phyloP scores from a whole-genome alignment of 2,113 vertebrate species.

The Dicerorhinus sumatrensis region DNA sequence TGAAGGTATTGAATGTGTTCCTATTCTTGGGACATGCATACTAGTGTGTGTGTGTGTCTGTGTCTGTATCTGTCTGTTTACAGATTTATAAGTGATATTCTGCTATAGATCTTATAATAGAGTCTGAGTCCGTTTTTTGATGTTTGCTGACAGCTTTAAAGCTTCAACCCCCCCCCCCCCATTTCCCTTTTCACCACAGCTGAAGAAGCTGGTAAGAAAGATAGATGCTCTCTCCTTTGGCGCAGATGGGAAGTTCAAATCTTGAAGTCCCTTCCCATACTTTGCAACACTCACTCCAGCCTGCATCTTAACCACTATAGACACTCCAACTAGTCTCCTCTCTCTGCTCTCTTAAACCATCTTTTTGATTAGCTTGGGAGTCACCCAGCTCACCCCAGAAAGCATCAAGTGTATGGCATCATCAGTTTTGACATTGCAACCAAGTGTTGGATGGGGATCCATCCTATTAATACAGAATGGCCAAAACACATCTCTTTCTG shows the following conservation, averaged over 20 bases:
- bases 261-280: background rate
- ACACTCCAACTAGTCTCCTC: background rate
- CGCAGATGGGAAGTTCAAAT: background rate
- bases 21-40: background rate
- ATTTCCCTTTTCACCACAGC: background rate
- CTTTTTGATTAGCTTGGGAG: background rate
- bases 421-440: background rate
- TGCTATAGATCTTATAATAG: background rate
- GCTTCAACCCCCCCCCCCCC: background rate
- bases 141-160: background rate
- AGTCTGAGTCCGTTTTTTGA: background rate
- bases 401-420: background rate
- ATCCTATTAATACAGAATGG: accelerated
- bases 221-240: accelerated
- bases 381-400: background rate
- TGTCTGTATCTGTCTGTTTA: background rate
- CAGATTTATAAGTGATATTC: background rate
- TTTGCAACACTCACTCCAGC: accelerated
- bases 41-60: background rate
- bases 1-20: background rate
- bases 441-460: background rate
- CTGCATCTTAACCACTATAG: background rate
- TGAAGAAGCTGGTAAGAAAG: background rate
- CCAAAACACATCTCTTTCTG: background rate
- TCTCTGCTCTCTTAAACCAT: background rate